Conservation (phyloP, 2,888 invertebrate genomes). For the Lepetodrilus schrolli region DNA sequence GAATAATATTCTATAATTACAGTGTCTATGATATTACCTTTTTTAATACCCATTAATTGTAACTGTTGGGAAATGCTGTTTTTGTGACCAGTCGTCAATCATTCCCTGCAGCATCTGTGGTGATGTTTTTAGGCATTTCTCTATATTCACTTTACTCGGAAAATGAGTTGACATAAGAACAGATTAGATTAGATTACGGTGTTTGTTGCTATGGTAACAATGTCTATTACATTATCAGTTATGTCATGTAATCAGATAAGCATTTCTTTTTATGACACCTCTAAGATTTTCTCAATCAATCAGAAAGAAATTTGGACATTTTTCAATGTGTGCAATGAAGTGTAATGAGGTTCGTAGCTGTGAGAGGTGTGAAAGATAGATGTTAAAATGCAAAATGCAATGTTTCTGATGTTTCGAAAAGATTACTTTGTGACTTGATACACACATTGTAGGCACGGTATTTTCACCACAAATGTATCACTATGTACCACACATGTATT, state of each 20-base stretch:
- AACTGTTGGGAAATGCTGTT: background rate
- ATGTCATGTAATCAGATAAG: background rate
- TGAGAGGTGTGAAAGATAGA: no score
- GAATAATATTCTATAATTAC: no score
- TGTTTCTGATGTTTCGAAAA: no score
- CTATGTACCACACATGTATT: background rate
- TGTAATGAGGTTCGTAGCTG: background rate
- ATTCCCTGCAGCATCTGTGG: no score
- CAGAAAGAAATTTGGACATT: background rate
- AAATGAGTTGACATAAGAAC: no score
- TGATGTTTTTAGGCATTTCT: no score
- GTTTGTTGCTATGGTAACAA: background rate
- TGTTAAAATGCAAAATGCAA: no score
- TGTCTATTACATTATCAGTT: background rate
- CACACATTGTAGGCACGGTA: background rate
- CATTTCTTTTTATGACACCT: background rate
- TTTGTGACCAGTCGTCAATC: no score
- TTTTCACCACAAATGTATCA: background rate
- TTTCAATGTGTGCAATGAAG: background rate
- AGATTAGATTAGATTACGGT: background rate
- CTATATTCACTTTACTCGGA: no score
- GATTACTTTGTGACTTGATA: background rate
- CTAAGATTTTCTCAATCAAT: slow-evolving; percentile 1
- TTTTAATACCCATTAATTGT: no score
- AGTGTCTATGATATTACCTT: no score